Conservation (phyloP, 2,797 vertebrate species). For the Serranus cabrilla region DNA sequence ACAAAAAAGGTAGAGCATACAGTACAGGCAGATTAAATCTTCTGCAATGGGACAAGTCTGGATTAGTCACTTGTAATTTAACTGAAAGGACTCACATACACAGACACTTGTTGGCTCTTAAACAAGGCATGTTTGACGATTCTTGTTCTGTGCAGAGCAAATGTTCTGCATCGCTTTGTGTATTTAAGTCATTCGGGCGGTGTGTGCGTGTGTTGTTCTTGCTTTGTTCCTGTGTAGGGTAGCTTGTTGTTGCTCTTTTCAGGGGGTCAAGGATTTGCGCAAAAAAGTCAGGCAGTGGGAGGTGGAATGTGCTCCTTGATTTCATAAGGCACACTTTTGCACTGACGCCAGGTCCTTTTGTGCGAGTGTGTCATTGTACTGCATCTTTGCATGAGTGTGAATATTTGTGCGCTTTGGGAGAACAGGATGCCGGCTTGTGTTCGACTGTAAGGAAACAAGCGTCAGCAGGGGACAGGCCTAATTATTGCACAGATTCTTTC, state of each 20-base stretch:
- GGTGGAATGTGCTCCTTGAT: conserved; percentile 71
- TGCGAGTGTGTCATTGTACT: conserved; percentile 7
- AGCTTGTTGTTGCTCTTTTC: conserved; percentile 63
- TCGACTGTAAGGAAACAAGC: conserved; percentile 50
- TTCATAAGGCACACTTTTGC: conserved; percentile 46
- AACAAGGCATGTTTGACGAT: conserved; percentile 19
- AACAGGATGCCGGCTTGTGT: conserved; percentile 33
- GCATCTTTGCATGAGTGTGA: conserved; percentile 15
- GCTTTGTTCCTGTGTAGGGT: conserved; percentile 49
- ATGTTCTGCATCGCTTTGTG: conserved; percentile 49
- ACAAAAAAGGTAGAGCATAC: neutral
- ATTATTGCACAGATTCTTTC: conserved; percentile 41
- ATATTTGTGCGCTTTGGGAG: conserved; percentile 21
- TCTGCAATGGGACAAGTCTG: neutral
- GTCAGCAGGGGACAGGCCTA: conserved; percentile 32
- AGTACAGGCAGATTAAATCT: conserved; percentile 6
- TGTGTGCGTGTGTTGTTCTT: conserved; percentile 44
- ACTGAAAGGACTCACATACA: neutral
- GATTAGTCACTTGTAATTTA: neutral
- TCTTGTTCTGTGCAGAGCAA: conserved; percentile 44
- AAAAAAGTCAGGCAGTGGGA: conserved; percentile 44
- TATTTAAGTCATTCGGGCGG: conserved; percentile 38
- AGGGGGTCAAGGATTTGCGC: conserved; percentile 52
- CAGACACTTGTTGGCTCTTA: conserved; percentile 2
- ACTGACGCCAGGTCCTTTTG: neutral